phyloP scores from a whole-genome alignment of 2,797 vertebrate species.

The Urocyon cinereoargenteus region DNA sequence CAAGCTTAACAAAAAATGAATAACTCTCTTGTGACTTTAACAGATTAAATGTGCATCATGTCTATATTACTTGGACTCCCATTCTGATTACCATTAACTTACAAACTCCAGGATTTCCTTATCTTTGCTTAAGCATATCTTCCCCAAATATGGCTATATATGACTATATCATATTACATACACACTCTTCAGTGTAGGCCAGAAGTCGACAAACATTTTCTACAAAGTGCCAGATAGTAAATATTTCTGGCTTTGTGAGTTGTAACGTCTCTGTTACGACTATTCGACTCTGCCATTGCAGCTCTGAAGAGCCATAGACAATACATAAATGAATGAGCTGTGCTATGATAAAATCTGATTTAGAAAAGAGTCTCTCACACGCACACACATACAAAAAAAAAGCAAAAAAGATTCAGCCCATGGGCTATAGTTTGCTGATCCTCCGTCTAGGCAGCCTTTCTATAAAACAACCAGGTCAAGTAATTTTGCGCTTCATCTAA shows the following conservation, averaged over 20 bases:
- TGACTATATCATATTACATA: not conserved
- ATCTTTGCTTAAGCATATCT: conserved; percentile 8
- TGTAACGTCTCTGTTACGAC: not conserved
- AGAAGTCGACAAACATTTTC: not conserved
- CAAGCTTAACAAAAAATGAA: conserved; percentile 33
- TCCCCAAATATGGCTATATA: not conserved
- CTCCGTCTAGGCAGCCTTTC: not conserved
- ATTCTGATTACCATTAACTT: not conserved
- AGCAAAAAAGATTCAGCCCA: not conserved
- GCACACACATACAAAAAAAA: too few relatives aligned
- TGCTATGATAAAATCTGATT: not conserved
- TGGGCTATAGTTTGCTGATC: not conserved
- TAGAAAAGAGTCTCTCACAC: not conserved
- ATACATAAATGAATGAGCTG: not conserved
- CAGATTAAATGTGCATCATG: not conserved
- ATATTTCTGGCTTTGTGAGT: not conserved
- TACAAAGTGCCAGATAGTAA: not conserved
- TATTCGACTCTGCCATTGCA: not conserved
- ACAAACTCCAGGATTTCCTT: conserved; percentile 47
- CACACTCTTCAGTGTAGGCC: not conserved
- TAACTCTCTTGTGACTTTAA: not conserved
- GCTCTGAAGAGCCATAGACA: not conserved
- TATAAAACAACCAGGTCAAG: not conserved
- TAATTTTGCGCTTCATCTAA: not conserved
- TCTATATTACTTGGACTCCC: not conserved